phyloP scores from a whole-genome alignment of 1,140 invertebrate genomes.

The Drosophila burlai region DNA sequence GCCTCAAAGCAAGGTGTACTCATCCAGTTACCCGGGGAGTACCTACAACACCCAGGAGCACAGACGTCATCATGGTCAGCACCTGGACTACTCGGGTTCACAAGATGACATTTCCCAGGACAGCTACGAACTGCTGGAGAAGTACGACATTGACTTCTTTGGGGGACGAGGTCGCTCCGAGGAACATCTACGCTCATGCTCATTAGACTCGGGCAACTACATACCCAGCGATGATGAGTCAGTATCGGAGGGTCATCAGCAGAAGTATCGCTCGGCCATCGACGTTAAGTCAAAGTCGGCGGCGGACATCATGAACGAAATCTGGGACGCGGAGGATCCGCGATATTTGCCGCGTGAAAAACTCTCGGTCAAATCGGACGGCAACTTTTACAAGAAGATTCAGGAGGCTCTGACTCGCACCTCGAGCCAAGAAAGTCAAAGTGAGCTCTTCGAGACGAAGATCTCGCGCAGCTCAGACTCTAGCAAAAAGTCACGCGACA shows the following conservation, averaged over 20 bases:
- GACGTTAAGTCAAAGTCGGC: conserved; percentile 87
- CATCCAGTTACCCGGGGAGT: conserved; percentile 93
- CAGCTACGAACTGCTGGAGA: conserved; percentile 94
- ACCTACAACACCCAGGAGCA: conserved; percentile 86
- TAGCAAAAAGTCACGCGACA: conserved; percentile 88
- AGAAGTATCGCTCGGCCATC: conserved; percentile 83
- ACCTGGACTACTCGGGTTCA: conserved; percentile 88
- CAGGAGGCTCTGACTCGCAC: conserved; percentile 88
- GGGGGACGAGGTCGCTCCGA: conserved; percentile 80
- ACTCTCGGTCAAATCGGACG: conserved; percentile 89
- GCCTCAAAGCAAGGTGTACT: conserved; percentile 88
- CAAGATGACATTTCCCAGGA: conserved; percentile 95
- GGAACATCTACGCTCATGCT: conserved; percentile 88
- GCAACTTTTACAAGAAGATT: conserved; percentile 89
- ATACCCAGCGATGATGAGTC: conserved; percentile 89
- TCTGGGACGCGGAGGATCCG: conserved; percentile 89
- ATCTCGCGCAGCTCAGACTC: conserved; percentile 88
- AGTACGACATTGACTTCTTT: conserved; percentile 88
- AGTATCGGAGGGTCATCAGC: conserved; percentile 85
- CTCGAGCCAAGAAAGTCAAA: conserved; percentile 89
- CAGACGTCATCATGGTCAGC: conserved; percentile 88
- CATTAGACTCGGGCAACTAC: conserved; percentile 90
- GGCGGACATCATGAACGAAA: conserved; percentile 86
- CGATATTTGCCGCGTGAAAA: conserved; percentile 89
- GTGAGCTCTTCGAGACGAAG: conserved; percentile 89